A percentile compares a stretch with the other conserved stretches of the same genome.
Evolutionary conservation across 2,113 vertebrate species (phyloP).

Genomic region (Eurystomus gularis): DNA sequence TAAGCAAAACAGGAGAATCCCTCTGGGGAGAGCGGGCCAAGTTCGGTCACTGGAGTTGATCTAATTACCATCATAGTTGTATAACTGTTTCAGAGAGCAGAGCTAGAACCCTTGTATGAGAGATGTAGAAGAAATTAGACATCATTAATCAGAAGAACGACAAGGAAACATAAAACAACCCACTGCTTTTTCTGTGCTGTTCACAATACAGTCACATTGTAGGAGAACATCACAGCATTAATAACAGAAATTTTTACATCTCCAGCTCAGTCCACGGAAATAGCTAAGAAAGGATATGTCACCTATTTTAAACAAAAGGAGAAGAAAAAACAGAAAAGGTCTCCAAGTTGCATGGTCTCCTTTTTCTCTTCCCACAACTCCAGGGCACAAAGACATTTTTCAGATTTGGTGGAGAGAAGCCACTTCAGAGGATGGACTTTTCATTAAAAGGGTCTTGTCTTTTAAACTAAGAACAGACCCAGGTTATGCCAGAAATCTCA

Average conservation of each 20-base stretch:
- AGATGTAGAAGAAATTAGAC: neutral
- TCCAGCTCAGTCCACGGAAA: neutral
- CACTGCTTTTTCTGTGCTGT: neutral
- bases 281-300: neutral
- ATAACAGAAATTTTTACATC: neutral
- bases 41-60: neutral
- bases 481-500: neutral
- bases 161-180: neutral
- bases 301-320: neutral
- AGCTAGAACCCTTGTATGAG: neutral
- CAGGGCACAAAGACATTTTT: neutral
- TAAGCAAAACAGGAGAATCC: neutral
- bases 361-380: neutral
- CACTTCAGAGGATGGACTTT: neutral
- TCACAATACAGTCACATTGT: neutral
- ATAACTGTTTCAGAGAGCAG: neutral
- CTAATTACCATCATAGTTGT: neutral
- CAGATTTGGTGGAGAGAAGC: neutral
- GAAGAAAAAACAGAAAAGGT: neutral
- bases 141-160: neutral
- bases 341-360: neutral
- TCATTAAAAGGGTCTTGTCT: neutral
- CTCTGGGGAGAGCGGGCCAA: neutral
- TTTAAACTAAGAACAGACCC: neutral
- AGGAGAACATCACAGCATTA: neutral